Percentiles rank a stretch among this genome's conserved stretches.
phyloP scores from a whole-genome alignment of 2,797 vertebrate genomes.

The Microctenopoma lineatum region DNA sequence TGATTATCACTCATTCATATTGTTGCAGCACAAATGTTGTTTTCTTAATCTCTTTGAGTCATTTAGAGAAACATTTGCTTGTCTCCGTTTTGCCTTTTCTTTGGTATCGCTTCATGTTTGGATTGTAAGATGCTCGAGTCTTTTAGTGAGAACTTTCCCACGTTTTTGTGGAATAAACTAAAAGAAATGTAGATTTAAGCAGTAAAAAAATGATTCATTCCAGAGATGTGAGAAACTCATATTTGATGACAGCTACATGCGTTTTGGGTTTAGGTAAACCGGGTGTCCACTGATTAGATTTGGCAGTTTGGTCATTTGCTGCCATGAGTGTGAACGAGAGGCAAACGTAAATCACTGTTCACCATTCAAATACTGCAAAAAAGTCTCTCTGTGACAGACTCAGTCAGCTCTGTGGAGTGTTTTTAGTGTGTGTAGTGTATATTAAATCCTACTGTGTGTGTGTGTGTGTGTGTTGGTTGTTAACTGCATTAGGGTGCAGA shows the following conservation, averaged over 20 bases:
- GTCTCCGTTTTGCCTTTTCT: neutral
- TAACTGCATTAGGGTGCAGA: conserved; percentile 50
- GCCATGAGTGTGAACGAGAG: too few relatives aligned
- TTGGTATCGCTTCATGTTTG: too few relatives aligned
- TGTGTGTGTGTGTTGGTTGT: conserved; percentile 26
- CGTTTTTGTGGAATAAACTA: neutral
- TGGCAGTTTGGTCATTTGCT: too few relatives aligned
- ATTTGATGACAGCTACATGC: neutral
- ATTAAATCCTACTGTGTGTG: too few relatives aligned
- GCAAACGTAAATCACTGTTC: too few relatives aligned
- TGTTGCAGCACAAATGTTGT: neutral
- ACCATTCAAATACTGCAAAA: neutral
- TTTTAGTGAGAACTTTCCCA: neutral
- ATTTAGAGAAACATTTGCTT: neutral
- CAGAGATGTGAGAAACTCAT: too few relatives aligned
- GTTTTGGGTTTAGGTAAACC: too few relatives aligned
- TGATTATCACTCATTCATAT: neutral
- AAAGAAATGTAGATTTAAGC: neutral
- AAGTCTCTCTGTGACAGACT: conserved; percentile 7
- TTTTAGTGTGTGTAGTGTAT: too few relatives aligned
- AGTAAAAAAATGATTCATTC: too few relatives aligned
- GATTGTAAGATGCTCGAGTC: neutral
- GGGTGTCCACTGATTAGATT: neutral
- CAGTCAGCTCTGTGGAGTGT: conserved; percentile 15
- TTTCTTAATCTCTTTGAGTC: too few relatives aligned